phyloP scores from a whole-genome alignment of 1,140 invertebrate genomes.

The Neuroterus valhalla region DNA sequence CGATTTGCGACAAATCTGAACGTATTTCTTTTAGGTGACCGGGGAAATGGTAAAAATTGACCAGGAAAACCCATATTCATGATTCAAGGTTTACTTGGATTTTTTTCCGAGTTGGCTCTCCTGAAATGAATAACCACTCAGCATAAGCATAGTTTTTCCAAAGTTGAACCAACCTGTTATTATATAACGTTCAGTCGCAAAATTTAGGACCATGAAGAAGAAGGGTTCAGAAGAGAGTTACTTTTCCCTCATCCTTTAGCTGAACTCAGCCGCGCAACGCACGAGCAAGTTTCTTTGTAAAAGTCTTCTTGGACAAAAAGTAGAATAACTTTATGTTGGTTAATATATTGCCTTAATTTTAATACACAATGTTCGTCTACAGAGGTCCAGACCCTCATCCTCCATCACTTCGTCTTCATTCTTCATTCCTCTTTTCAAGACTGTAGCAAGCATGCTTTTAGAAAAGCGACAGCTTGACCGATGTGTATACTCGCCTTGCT shows the following conservation, averaged over 20 bases:
- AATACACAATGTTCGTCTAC: slow-evolving; percentile 52
- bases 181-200: slow-evolving; percentile 14
- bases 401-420: slow-evolving; percentile 12
- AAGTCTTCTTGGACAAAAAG: slow-evolving; percentile 45
- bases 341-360: slow-evolving; percentile 59
- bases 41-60: too few species aligned
- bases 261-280: neutral
- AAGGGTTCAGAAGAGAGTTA: neutral
- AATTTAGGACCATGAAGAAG: neutral
- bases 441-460: too few species aligned
- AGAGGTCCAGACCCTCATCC: neutral
- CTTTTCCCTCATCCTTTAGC: neutral
- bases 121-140: slow-evolving; percentile 8
- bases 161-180: slow-evolving; percentile 8
- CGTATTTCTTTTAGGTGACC: too few species aligned
- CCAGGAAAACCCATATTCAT: too few species aligned
- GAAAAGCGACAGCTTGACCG: slow-evolving; percentile 29
- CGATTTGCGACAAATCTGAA: too few species aligned
- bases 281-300: slow-evolving; percentile 40
- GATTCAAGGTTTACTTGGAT: neutral
- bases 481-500: neutral
- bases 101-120: neutral
- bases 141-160: slow-evolving; percentile 11
- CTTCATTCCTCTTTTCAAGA: slow-evolving; percentile 7
- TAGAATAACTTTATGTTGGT: slow-evolving; percentile 55